These are phyloP conservation scores for Myiozetetes cayanensis DNA, from an alignment of 2,113 vertebrate genomes.

Conservation along the genomic window DNA sequence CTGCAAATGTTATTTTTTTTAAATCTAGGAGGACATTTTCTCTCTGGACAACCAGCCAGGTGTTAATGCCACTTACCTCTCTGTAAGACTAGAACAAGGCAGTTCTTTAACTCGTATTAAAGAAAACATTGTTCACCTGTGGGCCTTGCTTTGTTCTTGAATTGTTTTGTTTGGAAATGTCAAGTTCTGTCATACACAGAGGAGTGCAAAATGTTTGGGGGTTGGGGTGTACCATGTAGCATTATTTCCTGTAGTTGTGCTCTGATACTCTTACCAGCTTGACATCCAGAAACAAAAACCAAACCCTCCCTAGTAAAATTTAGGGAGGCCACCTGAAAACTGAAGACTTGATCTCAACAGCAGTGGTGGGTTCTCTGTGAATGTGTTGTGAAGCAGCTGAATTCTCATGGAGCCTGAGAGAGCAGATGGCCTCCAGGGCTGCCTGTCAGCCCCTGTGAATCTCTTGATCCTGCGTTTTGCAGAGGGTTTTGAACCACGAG, in stretches of 20 bases:
- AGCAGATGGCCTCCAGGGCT: background rate
- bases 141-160: background rate
- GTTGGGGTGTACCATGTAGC: accelerated
- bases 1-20: background rate
- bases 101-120: background rate
- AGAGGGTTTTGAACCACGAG: background rate
- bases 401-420: background rate
- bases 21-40: background rate
- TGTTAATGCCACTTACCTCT: background rate
- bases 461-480: background rate
- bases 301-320: background rate
- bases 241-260: background rate
- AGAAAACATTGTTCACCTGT: background rate
- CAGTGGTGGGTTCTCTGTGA: background rate
- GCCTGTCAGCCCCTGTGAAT: background rate
- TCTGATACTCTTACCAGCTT: background rate
- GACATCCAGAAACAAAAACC: background rate
- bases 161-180: background rate
- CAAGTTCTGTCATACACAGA: accelerated
- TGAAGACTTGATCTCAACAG: background rate
- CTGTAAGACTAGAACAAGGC: background rate
- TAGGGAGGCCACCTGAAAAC: background rate
- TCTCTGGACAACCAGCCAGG: background rate
- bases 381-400: background rate
- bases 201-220: background rate